phyloP scores from a whole-genome alignment of 2,113 vertebrate genomes.

The Deroptyus accipitrinus region DNA sequence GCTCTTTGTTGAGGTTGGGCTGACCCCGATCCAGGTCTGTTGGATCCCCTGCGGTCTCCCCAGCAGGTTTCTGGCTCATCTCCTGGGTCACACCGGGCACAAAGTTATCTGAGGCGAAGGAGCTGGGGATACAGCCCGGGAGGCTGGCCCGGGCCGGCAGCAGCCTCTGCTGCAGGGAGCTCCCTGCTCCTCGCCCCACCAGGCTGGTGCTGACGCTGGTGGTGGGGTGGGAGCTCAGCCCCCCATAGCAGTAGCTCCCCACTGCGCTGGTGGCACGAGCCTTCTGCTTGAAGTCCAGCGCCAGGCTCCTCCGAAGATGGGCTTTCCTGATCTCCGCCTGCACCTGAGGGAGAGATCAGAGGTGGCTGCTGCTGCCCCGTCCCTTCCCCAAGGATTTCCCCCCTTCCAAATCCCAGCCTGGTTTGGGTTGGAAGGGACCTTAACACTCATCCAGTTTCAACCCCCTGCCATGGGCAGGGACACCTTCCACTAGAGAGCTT shows the following conservation, averaged over 20 bases:
- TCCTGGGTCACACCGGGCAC: constrained; percentile 75
- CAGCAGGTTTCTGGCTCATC: background rate
- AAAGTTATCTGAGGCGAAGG: constrained; percentile 75
- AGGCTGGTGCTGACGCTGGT: constrained; percentile 80
- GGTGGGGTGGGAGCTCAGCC: constrained; percentile 86
- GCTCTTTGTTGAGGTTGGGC: background rate
- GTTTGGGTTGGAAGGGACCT: background rate
- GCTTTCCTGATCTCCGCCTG: constrained; percentile 96
- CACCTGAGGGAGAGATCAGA: constrained; percentile 76
- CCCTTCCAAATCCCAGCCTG: background rate
- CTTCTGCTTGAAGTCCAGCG: constrained; percentile 90
- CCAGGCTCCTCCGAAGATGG: constrained; percentile 89
- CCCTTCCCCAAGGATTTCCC: background rate
- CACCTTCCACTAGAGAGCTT: background rate
- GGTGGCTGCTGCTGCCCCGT: background rate
- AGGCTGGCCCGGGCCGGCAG: constrained; percentile 79
- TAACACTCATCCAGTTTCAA: background rate
- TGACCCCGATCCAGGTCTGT: background rate
- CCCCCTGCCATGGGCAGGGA: background rate
- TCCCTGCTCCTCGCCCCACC: constrained; percentile 54
- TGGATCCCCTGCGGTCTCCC: background rate
- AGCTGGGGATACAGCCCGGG: constrained; percentile 79
- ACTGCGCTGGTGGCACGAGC: constrained; percentile 85
- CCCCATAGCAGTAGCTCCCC: constrained; percentile 83
- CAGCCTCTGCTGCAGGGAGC: constrained; percentile 70